Evolutionary conservation across 30 jellyfish, hydroid and myxozoan genomes (phyloP), one percentile per base, ranked within the genome.

Genomic region (Hydractinia symbiolongicarpus): DNA sequence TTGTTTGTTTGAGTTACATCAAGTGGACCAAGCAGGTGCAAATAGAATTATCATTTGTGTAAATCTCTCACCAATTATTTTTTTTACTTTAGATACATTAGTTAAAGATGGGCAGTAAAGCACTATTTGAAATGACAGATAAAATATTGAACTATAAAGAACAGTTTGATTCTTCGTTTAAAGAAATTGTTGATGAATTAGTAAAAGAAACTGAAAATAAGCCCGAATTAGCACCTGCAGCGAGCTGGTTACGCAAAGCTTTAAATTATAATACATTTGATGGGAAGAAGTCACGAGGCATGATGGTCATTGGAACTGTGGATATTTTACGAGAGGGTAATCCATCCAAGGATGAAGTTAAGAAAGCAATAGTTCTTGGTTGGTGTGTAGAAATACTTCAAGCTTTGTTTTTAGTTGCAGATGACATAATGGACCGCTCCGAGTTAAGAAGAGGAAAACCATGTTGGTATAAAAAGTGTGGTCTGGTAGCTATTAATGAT

Each of bases 361-460:
- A 53, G 9, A 73, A 89, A 64, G 95, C 96, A 61, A 76, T 83
- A 62, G 53, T 54, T 58, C 82, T 89, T n/a, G 96, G 96, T 8
- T 89, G 96, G 96, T 89, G 96, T 77, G 86, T 89, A n/a, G 96
- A 89, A 67, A 71, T 83, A 6, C 67, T 90, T 75, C 97, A 90
- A 82, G 95, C 95, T 8, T 79, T 90, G 78, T 80, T 90, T 53
- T 82, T 90, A 14, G 94, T 90, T 55, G 95, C 95, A 56, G 97
- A 90, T 83, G 97, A 90, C 61, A 86, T 90, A 16, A 85, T 90
- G 79, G 97, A 90, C 74, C 88, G 88, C 60, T 90, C 97, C 0
- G 97, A 85, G 58, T 53, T 86, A 55, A 67, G 97, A 40, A 84
- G 97, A 5, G 97, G 97, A n/a, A 78, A 82, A 54, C 97, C 97